Evolutionary conservation across 2,888 invertebrate species (phyloP), one percentile per base, ranked within the genome.

Genomic region (Mylabris sibirica): DNA sequence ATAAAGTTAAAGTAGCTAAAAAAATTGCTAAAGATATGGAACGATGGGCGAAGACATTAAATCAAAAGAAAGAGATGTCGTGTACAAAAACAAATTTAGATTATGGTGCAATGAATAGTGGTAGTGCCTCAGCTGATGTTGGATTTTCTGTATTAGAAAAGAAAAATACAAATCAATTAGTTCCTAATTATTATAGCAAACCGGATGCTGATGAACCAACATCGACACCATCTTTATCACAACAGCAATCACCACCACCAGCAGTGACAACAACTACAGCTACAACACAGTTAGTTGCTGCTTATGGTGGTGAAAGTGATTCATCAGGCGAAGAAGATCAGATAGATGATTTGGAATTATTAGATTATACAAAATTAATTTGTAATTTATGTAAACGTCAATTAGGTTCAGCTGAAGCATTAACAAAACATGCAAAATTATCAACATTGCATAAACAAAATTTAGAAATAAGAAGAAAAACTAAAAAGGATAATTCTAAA

Each of bases 11-110:
- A 86, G 96, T 97, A 12, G 98, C 98, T 5, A 98, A 98, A 83
- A 97, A 97, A 84, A 98, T 98, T 76, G 98, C 98, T 0, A 98
- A 98, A 86, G 94, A 95, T 77, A 95, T 95, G 95, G 93, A 93
- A 81, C 89, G 93, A 69, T 99, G 99, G 99, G 99, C 99, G 0
- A 96, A 98, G 79, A 96, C 96, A 12, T 86, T 98, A 73, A 99
- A 99, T 83, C 98, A 98, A 83, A 97, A 97, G 86, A 98, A 98
- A 83, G 95, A 96, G 84, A 85, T 72, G 84, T 87, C 30, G 84
- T 87, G 74, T 14, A 70, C 76, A 3, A 79, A 78, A 64, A 67
- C 76, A 14, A 74, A 71, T 49, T 67, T 72, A 11, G 81, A 82
- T 49, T 70, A 64, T 24, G 73, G 71, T 24, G 65, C 69, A 3